phyloP scores from a whole-genome alignment of 1,140 invertebrate species.

The Ooceraea biroi region DNA sequence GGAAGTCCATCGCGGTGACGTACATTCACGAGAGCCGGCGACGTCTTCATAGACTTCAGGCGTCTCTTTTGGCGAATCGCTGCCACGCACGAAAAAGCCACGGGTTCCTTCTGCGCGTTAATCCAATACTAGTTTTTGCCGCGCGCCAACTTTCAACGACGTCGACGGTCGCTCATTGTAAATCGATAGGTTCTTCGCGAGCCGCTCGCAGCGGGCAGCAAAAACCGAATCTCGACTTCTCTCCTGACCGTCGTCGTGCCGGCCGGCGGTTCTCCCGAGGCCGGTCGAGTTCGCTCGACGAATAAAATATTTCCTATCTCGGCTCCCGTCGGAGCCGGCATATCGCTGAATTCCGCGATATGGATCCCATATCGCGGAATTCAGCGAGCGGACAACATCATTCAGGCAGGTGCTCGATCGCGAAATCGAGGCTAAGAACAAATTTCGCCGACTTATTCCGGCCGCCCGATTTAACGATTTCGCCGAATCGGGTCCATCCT shows the following conservation, averaged over 20 bases:
- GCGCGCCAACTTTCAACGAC: constrained; percentile 46
- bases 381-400: constrained; percentile 67
- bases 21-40: constrained; percentile 52
- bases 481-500: constrained; percentile 17
- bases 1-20: constrained; percentile 53
- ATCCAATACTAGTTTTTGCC: constrained; percentile 76
- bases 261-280: constrained; percentile 1
- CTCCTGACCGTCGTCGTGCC: not conserved
- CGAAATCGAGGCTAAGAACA: constrained; percentile 63
- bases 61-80: constrained; percentile 53
- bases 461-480: constrained; percentile 32
- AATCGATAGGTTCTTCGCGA: constrained; percentile 70
- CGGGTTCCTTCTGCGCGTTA: constrained; percentile 68
- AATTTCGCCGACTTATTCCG: constrained; percentile 61
- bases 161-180: constrained; percentile 70
- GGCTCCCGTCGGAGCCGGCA: constrained; percentile 3
- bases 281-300: constrained; percentile 38
- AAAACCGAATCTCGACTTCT: constrained; percentile 66
- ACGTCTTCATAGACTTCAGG: constrained; percentile 73
- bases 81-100: constrained; percentile 65
- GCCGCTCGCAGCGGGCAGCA: constrained; percentile 48
- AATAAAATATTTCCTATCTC: constrained; percentile 71
- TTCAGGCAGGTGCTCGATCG: constrained; percentile 69
- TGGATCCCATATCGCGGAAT: constrained; percentile 66
- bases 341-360: constrained; percentile 67